Conservation (phyloP, 1,140 invertebrate species). For the Zeugodacus cucurbitae region DNA sequence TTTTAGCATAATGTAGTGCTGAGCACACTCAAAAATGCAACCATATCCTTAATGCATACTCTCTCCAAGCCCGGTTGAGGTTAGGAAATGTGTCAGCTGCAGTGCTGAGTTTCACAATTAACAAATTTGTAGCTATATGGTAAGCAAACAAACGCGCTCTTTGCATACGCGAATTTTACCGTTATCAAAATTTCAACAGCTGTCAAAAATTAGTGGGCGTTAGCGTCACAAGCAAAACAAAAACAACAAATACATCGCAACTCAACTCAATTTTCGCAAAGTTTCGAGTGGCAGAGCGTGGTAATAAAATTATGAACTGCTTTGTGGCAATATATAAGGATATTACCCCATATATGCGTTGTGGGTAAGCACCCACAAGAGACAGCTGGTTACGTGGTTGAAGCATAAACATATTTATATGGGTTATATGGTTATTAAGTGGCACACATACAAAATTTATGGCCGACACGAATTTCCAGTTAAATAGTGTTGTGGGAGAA, state of each 20-base stretch:
- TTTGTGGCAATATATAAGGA: not conserved
- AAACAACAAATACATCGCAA: not conserved
- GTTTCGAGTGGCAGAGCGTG: not conserved
- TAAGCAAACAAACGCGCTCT: too few species aligned
- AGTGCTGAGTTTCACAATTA: not conserved
- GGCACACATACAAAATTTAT: not conserved
- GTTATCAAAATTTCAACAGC: not conserved
- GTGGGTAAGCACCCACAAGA: too few species aligned
- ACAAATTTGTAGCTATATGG: too few species aligned
- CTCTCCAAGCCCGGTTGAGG: too few species aligned
- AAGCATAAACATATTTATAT: not conserved
- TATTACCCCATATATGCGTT: not conserved
- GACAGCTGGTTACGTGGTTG: too few species aligned
- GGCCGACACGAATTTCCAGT: not conserved
- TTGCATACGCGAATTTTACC: not conserved
- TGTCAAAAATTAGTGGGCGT: not conserved
- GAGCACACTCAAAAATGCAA: too few species aligned
- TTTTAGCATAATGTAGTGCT: too few species aligned
- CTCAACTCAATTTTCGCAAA: not conserved
- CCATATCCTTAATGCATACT: too few species aligned
- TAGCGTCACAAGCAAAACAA: too few species aligned
- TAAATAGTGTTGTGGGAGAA: too few species aligned
- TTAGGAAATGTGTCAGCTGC: not conserved
- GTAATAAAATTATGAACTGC: not conserved
- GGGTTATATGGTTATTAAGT: not conserved